Base-by-base conservation (phyloP, 2,113 vertebrate genomes). In the Oxygymnocypris stewartii region DNA sequence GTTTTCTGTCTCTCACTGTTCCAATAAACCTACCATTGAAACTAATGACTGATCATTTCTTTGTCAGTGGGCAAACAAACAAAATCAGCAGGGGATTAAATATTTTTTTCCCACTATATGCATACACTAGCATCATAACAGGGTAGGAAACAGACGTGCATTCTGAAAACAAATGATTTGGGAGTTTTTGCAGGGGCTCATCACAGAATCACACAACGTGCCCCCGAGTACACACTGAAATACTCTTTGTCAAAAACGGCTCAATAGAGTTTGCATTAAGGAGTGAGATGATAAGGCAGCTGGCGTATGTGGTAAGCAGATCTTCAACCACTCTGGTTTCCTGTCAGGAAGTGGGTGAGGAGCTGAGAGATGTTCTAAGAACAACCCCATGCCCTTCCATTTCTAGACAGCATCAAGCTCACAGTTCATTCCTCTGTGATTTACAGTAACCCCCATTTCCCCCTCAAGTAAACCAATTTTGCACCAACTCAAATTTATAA, bases 141-240 rank as follows among this genome's bases (percentile, higher is more conserved):
- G 7, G 28, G 28, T 57, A 57, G 28, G 76, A 79, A 79, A 79
- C 11, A 37, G 18, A 57, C 76, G n/a, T 23, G 20, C 1, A n/a
- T 40, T n/a, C 7, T 16, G 44, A 28, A 54, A 78, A 3, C 9
- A 71, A 71, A 40, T 54, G 28, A 5, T 4, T 20, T 35, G 0
- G 35, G 65, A 74, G 86, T 94, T 93, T 93, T 89, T 92, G 93
- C 90, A 8, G 37, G 16, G 89, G 23, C 13, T 47, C 16, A 5
- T 28, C 5, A 35, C 51, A 65, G 20, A 79, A 54, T 92, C n/a
- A 71, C 12, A 89, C 86, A 90, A 0, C 8, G 93, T 94, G 92
- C 1, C 11, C 11, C 67, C 76, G 1, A 20, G 20, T 73, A 81
- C 93, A 93, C 93, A 1, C 42, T 92, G 90, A 92, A 79, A 92